A percentile compares a stretch with the other conserved stretches of the same genome.
These are phyloP conservation scores for Arvicanthis niloticus DNA, from an alignment of 2,113 vertebrate species.

Conservation along the genomic window DNA sequence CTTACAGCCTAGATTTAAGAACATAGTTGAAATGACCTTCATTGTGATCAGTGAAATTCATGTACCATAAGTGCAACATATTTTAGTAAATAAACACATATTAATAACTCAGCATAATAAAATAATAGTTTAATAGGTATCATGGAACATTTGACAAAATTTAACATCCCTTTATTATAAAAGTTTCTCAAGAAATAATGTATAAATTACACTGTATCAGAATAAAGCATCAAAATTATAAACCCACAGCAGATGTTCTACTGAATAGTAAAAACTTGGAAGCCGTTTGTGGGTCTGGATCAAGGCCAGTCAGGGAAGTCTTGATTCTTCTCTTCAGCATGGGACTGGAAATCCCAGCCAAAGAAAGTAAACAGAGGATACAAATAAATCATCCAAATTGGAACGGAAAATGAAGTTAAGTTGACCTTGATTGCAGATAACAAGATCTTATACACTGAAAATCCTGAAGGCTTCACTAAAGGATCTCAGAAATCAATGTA, in stretches of 20 bases:
- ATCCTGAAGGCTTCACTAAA: background rate
- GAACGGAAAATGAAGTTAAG: background rate
- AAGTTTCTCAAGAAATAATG: background rate
- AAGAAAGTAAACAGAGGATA: background rate
- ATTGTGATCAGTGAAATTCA: background rate
- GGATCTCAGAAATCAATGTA: background rate
- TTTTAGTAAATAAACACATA: background rate
- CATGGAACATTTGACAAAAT: background rate
- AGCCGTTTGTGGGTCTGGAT: background rate
- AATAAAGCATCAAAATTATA: background rate
- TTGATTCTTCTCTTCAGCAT: background rate
- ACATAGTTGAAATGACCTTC: background rate
- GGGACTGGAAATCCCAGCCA: background rate
- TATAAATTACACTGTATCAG: too few species aligned
- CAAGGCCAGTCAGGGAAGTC: background rate
- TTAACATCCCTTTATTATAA: background rate
- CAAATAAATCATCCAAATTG: background rate
- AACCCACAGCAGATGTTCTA: background rate
- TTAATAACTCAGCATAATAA: background rate
- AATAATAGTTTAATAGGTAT: background rate
- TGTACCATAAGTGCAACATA: accelerated
- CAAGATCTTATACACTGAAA: background rate
- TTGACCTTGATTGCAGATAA: background rate
- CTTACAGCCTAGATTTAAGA: background rate
- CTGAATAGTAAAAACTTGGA: background rate